These are phyloP conservation scores for Herminia tarsipennalis DNA, from an alignment of 2,888 invertebrate species.

Conservation along the genomic window DNA sequence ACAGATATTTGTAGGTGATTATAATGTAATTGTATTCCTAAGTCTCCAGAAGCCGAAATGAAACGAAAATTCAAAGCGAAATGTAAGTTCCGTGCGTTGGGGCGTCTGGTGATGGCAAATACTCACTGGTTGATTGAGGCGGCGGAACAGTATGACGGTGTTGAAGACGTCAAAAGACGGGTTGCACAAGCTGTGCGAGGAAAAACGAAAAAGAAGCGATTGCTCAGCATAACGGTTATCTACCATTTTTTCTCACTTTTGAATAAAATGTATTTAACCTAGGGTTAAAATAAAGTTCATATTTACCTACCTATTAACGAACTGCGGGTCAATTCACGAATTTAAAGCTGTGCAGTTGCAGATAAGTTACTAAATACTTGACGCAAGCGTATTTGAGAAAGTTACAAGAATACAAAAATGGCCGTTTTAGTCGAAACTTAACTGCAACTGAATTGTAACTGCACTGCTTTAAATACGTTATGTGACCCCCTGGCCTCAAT, in stretches of 20 bases:
- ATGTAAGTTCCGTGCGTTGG: conserved; percentile 83
- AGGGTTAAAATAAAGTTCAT: no score
- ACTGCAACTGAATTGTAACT: no score
- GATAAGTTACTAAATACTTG: no score
- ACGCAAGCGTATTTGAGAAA: no score
- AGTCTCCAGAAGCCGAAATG: conserved; percentile 74
- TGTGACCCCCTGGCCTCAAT: no score
- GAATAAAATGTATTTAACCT: no score
- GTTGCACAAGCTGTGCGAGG: conserved; percentile 83
- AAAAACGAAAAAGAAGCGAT: conserved; percentile 77
- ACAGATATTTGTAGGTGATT: not conserved
- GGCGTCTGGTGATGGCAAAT: conserved; percentile 85
- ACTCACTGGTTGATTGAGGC: conserved; percentile 84
- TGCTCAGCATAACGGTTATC: conserved; percentile 77
- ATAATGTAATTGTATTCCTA: not conserved
- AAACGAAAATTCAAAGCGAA: conserved; percentile 75
- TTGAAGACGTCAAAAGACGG: conserved; percentile 83
- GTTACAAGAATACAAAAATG: no score
- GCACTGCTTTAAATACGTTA: no score
- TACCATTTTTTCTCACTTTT: not conserved
- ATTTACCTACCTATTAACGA: no score
- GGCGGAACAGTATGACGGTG: conserved; percentile 75
- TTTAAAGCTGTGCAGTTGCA: no score
- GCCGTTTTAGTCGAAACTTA: no score
- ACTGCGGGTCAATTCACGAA: no score